Evolutionary conservation across 1,140 invertebrate species (phyloP), one percentile per base, ranked within the genome.

Genomic region (Hylaeus volcanicus): DNA sequence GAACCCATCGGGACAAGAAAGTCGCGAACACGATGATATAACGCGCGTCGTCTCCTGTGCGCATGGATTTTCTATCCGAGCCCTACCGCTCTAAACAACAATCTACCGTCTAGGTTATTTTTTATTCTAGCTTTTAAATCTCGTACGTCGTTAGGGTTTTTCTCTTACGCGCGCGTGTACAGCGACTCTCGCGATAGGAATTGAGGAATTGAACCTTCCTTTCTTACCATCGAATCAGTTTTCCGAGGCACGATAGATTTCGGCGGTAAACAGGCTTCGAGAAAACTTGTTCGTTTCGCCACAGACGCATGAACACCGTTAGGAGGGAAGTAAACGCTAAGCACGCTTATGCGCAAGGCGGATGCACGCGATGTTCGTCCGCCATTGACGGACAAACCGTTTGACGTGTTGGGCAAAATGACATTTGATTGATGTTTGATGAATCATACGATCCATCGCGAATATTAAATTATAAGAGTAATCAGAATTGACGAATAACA

Each of bases 121-220:
- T 26, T 26, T 26, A 8, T 60, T 15, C 56, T 26, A 60, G 15
- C n/a, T n/a, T 26, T 26, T 26, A 26, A 60, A 60, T 26, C 8
- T 26, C 65, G 43, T 48, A 48, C 45, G 45, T 70, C 26, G 65
- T 60, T 78, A 53, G 53, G 3, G 51, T 72, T 53, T 41, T 26
- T 74, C 69, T 63, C 41, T 11, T 65, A n/a, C 63, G 63, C 63
- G 63, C 41, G 60, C 66, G 85, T 71, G 65, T 79, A 86, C 88
- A 90, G 88, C 79, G 85, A 89, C 89, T 87, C 82, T 91, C 83
- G 86, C 90, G 86, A 90, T 90, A 92, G 92, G 92, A 93, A 93
- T 93, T 92, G 92, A 93, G 79, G 0, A 39, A 77, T 81, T 86
- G 51, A 86, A 88, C 84, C 81, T 90, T 91, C 83, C 87, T 91